A percentile compares a stretch with the other conserved stretches of the same genome.
phyloP scores from a whole-genome alignment of 2,888 invertebrate genomes.

The Andrena bucephala region DNA sequence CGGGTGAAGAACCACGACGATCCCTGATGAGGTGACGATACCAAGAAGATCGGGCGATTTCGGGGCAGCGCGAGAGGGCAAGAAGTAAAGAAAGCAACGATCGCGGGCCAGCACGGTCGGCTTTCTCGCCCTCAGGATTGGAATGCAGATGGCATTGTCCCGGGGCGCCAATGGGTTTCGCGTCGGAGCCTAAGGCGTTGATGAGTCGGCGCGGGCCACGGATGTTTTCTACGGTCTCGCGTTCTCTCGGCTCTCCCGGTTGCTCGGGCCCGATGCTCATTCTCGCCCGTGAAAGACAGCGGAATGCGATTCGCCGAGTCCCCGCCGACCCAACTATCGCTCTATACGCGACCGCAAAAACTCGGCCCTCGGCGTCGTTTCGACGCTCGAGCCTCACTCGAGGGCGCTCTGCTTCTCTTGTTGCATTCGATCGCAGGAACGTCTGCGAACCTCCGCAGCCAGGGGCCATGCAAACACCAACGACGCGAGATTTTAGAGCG shows the following conservation, averaged over 20 bases:
- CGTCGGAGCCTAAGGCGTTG: constrained; percentile 80
- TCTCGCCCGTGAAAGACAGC: constrained; percentile 78
- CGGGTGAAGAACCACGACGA: neutral
- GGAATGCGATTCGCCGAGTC: constrained; percentile 79
- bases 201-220: constrained; percentile 80
- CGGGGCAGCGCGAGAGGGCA: constrained; percentile 29
- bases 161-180: constrained; percentile 81
- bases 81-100: constrained; percentile 54
- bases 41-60: constrained; percentile 35
- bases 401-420: constrained; percentile 4
- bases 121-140: constrained; percentile 77
- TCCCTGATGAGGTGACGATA: neutral
- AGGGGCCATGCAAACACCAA: neutral
- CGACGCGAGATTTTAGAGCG: neutral
- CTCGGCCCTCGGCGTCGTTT: constrained; percentile 43
- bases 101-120: constrained; percentile 37
- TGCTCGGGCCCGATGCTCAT: constrained; percentile 70
- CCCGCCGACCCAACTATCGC: constrained; percentile 74
- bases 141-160: constrained; percentile 83
- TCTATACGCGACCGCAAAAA: constrained; percentile 78
- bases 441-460: neutral
- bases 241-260: constrained; percentile 36
- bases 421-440: constrained; percentile 15
- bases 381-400: constrained; percentile 21
- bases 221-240: constrained; percentile 80